Base-by-base conservation (phyloP, 2,797 vertebrate species). In the Leucoraja ocellata region DNA sequence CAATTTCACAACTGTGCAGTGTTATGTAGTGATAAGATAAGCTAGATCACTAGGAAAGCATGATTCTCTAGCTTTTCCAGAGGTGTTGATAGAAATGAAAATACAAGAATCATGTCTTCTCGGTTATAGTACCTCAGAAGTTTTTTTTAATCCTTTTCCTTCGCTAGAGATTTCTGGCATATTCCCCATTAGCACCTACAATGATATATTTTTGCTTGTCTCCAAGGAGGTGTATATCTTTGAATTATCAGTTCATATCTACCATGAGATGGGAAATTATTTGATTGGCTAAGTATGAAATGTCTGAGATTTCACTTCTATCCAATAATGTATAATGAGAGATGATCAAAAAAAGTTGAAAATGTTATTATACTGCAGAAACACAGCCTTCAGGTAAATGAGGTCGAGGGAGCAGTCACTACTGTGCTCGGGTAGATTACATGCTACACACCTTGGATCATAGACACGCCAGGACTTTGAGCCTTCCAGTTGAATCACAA, bases 401-500 rank as follows among this genome's bases (percentile, higher is more conserved):
- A 46, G 68, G 32, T 54, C 25, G 6, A 76, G 14, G 90, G 28
- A 32, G 11, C 46, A 58, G 36, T 2, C 71, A 46, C 2, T 46
- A 58, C 2, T 6, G 13, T 58, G 23, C 7, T 25, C 2, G 14
- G 25, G n/a, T 39, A 74, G 25, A 92, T 0, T 1, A 28, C 39
- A 65, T 81, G 10, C 46, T 91, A 91, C 94, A 0, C 54, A 97
- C 96, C 98, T 97, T 0, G 98, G 98, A 58, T 95, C 96, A 96
- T 99, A 99, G 18, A 99, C 97, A 1, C 98, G 96, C 99, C 99
- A 99, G 94, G 96, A 98, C 94, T 99, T 99, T 95, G 97, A 98
- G 14, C 99, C 99, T 95, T 99, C 99, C 95, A 99, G 95, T 96
- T 99, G 99, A 95, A 99, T 94, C 93, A 99, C 97, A 25, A 99